Conservation (phyloP, 1,140 invertebrate genomes). For the Caenorhabditis latens region DNA sequence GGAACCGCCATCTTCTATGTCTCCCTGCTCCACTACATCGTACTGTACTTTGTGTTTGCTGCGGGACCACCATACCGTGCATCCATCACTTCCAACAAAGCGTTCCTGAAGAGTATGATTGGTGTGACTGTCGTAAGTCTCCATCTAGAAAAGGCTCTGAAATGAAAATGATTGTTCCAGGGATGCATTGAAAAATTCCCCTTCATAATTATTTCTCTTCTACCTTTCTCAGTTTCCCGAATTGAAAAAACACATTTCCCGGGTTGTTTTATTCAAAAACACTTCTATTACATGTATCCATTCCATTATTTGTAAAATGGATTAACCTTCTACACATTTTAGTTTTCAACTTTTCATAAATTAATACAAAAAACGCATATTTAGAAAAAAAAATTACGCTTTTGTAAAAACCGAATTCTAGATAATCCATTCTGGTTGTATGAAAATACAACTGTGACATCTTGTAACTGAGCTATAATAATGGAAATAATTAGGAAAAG, state of each 20-base stretch:
- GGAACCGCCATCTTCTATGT: slow-evolving; percentile 84
- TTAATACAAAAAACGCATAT: no score
- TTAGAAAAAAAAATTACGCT: no score
- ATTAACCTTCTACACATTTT: neutral
- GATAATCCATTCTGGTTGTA: no score
- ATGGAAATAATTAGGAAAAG: no score
- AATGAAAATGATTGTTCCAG: neutral
- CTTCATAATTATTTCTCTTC: neutral
- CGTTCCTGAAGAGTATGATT: slow-evolving; percentile 38
- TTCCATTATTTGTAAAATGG: slow-evolving; percentile 21
- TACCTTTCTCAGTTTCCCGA: neutral
- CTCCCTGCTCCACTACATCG: slow-evolving; percentile 90
- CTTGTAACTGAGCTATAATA: no score
- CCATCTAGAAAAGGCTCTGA: neutral
- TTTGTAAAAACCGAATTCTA: no score
- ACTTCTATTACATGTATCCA: slow-evolving; percentile 17
- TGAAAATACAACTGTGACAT: no score
- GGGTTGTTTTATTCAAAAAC: neutral
- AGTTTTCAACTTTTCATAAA: no score
- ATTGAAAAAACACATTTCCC: neutral
- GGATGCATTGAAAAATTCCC: neutral
- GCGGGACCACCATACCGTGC: slow-evolving; percentile 90
- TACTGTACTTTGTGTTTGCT: slow-evolving; percentile 88
- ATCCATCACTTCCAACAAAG: slow-evolving; percentile 81
- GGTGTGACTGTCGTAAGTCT: slow-evolving; percentile 20